A percentile compares a stretch with the other conserved stretches of the same genome.
Conservation (phyloP, 2,113 vertebrate genomes). For the Psephotus haematonotus region DNA sequence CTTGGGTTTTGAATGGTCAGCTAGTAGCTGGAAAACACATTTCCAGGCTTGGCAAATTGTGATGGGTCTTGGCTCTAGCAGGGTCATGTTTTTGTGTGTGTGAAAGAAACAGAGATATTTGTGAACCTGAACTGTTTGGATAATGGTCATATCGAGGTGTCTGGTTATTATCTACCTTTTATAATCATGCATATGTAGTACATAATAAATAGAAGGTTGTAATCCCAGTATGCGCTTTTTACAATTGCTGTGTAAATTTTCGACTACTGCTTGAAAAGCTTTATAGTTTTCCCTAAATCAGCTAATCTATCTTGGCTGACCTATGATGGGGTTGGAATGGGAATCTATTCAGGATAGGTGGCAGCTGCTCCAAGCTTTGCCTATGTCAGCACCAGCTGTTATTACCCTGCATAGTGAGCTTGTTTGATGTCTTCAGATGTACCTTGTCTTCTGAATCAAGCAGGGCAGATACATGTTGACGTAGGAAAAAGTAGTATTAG, state of each 20-base stretch:
- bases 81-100: not conserved
- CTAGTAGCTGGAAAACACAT: not conserved
- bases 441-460: not conserved
- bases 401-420: not conserved
- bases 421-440: not conserved
- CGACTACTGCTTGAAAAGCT: not conserved
- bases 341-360: not conserved
- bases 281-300: not conserved
- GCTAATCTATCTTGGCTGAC: not conserved
- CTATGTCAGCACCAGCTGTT: not conserved
- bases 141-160: not conserved
- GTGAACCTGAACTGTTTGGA: not conserved
- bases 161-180: not conserved
- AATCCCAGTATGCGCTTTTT: not conserved
- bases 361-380: not conserved
- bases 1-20: not conserved
- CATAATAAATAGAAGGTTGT: not conserved
- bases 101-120: not conserved
- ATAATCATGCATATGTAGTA: not conserved
- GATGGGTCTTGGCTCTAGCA: not conserved
- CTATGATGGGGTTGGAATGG: not conserved
- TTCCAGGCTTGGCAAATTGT: not conserved
- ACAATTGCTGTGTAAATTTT: not conserved
- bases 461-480: not conserved
- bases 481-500: not conserved